Base-by-base conservation (phyloP, 1,140 invertebrate genomes). In the Bombus pyrosoma region DNA sequence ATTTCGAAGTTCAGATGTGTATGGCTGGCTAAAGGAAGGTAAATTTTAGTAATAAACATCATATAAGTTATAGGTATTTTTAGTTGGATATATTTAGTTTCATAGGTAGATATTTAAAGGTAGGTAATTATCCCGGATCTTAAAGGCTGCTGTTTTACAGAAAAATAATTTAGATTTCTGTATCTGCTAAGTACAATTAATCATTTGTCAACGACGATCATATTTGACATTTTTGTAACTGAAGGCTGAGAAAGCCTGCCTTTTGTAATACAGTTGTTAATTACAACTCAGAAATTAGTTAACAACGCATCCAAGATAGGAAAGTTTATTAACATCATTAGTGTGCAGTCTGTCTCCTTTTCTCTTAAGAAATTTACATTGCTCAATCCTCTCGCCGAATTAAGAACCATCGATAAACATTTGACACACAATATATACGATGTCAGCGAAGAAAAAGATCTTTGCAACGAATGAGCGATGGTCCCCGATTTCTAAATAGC, bases 261-360 rank as follows among this genome's bases (percentile, higher is more conserved):
- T 57, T 76, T 25, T 34, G 25, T 37, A 76, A 76, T 39, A 59
- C 1, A 15, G 47, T 18, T 37, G 34, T 76, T 53, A 59, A 76
- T 32, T 28, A 47, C 32, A 74, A 41, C 25, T 76, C 10, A n/a
- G 32, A 59, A 25, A 37, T 37, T 41, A 41, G 39, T 34, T 72
- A 72, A 72, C 28, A 76, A 59, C 6, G 25, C 41, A 39, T 28
- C 22, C 8, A 13, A 76, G 37, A 22, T 10, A 39, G 53, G 53
- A 62, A 59, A 76, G 74, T 76, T 62, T 57, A 76, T 76, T 59
- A 76, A 76, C 10, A 37, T 12, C 34, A 15, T 47, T 37, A 37
- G 25, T 5, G 34, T 25, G 53, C 74, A 57, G 59, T 62, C 10
- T 32, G 28, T 32, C 28, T 22, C 13, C 25, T 28, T 15, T 62